phyloP scores from a whole-genome alignment of 2,888 invertebrate genomes.

The Epirrita christyi region DNA sequence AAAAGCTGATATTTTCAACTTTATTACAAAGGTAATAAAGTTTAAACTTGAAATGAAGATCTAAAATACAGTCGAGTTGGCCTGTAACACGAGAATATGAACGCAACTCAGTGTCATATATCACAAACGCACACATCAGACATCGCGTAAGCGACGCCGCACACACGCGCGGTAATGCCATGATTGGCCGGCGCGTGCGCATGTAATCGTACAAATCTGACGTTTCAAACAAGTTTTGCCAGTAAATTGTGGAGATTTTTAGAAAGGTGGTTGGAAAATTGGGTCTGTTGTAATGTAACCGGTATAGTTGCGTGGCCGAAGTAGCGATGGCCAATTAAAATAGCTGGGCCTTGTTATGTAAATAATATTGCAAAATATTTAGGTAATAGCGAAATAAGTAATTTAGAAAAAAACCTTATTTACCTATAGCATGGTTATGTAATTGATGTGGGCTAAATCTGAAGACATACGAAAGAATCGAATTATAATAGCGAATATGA shows the following conservation, averaged over 20 bases:
- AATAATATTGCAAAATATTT: constrained; percentile 42
- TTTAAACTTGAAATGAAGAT: constrained; percentile 38
- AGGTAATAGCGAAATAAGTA: constrained; percentile 30
- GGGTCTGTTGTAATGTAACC: constrained; percentile 60
- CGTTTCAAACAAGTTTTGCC: constrained; percentile 71
- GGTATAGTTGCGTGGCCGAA: constrained; percentile 37
- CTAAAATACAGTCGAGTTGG: constrained; percentile 5
- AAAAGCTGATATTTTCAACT: constrained; percentile 1
- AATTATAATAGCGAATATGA: too few species aligned
- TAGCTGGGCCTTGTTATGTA: constrained; percentile 40
- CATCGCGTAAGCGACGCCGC: constrained; percentile 22
- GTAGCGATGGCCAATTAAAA: constrained; percentile 37
- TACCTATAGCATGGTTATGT: constrained; percentile 15
- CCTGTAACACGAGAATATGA: constrained; percentile 40
- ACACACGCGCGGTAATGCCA: constrained; percentile 1
- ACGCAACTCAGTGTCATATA: constrained; percentile 41
- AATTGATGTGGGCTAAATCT: background rate
- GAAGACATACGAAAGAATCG: background rate
- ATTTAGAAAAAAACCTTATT: constrained; percentile 9
- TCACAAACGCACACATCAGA: constrained; percentile 27
- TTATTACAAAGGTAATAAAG: constrained; percentile 40
- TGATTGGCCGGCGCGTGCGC: constrained; percentile 42
- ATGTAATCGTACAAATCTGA: constrained; percentile 41
- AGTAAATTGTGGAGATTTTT: constrained; percentile 78
- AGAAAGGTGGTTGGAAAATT: constrained; percentile 71